Percentiles rank a stretch among this genome's conserved stretches.
Evolutionary conservation across 1,140 invertebrate genomes (phyloP).

Genomic region (Coelopa frigida): DNA sequence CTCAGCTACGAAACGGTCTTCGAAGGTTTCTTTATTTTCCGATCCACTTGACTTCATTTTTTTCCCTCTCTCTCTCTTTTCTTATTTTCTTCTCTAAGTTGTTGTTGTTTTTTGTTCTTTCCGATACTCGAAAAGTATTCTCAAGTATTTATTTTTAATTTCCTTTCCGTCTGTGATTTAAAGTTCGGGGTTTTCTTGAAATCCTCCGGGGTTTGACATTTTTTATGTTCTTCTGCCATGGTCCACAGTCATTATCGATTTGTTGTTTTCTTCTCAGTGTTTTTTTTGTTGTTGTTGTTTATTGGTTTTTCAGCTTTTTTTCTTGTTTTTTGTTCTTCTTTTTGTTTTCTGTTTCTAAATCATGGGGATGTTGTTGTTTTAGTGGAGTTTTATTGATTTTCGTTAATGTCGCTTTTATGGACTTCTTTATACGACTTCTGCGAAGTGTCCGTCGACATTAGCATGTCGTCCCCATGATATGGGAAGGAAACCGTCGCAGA

Average conservation of each 20-base stretch:
- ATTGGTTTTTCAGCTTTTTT: constrained; percentile 5
- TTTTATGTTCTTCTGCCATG: neutral
- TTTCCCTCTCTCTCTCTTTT: constrained; percentile 10
- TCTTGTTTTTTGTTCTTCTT: neutral
- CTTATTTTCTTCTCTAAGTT: neutral
- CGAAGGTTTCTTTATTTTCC: neutral
- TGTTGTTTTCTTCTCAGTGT: neutral
- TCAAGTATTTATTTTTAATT: constrained; percentile 11
- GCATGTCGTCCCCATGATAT: no score
- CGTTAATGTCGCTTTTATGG: no score
- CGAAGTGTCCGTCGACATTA: no score
- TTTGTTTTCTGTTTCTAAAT: constrained; percentile 1
- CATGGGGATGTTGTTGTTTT: no score
- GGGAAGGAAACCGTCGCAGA: no score
- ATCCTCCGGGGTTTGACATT: neutral
- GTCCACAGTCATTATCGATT: neutral
- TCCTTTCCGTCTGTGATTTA: constrained; percentile 7
- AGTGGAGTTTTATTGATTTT: no score
- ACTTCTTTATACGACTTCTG: no score
- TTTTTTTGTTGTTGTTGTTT: constrained; percentile 5
- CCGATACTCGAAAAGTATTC: neutral
- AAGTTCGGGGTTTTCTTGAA: neutral
- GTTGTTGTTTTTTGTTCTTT: neutral
- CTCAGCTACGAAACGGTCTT: no score
- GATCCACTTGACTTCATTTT: constrained; percentile 9